Base-by-base conservation (phyloP, 2,888 invertebrate genomes). In the Philopedon plagiatum region DNA sequence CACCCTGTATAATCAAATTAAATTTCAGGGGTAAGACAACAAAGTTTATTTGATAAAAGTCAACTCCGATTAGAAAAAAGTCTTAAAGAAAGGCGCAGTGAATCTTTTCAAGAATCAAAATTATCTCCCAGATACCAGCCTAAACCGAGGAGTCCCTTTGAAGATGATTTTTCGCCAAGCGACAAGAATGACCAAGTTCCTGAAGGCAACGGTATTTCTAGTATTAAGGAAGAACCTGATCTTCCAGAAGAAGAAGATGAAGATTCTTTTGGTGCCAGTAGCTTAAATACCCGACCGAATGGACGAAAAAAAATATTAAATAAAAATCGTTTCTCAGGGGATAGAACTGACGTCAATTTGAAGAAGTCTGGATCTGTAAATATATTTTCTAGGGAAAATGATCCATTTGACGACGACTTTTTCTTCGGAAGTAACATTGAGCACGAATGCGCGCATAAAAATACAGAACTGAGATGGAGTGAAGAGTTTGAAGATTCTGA, bases 361-460 rank as follows among this genome's bases (percentile, higher is more conserved):
- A 93, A 93, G 81, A 96, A 96, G 84, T 95, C 95, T 0, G 95
- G 95, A 82, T 95, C 95, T 2, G 92, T 95, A 7, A 95, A 96
- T 85, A 96, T 96, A 79, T 96, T 96, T 86, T 92, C 92, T 3
- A 89, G 94, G 60, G 94, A 94, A 81, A 90, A 90, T 51, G 96
- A 96, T 86, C 96, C 96, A 0, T 96, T 96, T 81, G 96, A 95
- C 78, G 94, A 94, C 63, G 94, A 95, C 77, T 96, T 96, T 86
- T 96, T 96, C 82, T 91, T 83, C 60, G 82, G 80, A 7, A 91
- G 82, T 63, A 80, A 80, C 18, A 84, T 81, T 81, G 76, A 39
- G 19, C 64, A 51, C 64, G 74, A 63, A 64, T 74, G 65, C 41
- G 74, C 80, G 21, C 78, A 80, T 8, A 79, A 80, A 74, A 78